These are phyloP conservation scores for Acanthisitta chloris DNA, from an alignment of 2,113 vertebrate genomes.

Conservation along the genomic window DNA sequence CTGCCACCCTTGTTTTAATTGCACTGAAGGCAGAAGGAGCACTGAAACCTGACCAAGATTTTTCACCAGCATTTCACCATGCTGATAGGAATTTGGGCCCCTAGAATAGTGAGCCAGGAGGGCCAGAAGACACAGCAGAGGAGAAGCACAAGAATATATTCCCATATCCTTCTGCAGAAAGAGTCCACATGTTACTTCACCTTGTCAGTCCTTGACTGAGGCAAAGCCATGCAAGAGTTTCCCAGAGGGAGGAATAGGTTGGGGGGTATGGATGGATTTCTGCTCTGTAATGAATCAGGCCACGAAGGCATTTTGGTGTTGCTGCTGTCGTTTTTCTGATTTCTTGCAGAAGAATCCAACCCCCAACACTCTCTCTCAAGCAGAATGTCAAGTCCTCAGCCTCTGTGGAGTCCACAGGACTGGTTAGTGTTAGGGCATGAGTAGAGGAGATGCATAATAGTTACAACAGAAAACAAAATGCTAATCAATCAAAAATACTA, in stretches of 20 bases:
- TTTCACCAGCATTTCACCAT: neutral
- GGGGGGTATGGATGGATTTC: neutral
- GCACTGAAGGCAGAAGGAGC: neutral
- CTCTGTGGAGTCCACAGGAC: neutral
- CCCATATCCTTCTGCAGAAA: neutral
- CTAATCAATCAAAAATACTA: fast-evolving
- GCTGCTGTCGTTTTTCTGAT: neutral
- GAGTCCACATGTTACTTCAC: neutral
- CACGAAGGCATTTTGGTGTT: neutral
- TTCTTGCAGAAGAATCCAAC: neutral
- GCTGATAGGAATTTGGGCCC: neutral
- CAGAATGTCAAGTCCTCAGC: neutral
- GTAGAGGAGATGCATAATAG: neutral
- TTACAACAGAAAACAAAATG: neutral
- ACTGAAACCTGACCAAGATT: neutral
- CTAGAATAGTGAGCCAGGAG: neutral
- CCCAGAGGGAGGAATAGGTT: neutral
- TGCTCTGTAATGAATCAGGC: neutral
- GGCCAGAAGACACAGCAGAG: neutral
- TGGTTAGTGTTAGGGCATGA: neutral
- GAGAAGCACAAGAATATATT: neutral
- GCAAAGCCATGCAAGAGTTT: neutral
- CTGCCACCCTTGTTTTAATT: neutral
- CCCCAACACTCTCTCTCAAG: fast-evolving
- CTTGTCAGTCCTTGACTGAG: neutral